Conservation (phyloP, 2,113 vertebrate genomes). For the Atrichornis clamosus region DNA sequence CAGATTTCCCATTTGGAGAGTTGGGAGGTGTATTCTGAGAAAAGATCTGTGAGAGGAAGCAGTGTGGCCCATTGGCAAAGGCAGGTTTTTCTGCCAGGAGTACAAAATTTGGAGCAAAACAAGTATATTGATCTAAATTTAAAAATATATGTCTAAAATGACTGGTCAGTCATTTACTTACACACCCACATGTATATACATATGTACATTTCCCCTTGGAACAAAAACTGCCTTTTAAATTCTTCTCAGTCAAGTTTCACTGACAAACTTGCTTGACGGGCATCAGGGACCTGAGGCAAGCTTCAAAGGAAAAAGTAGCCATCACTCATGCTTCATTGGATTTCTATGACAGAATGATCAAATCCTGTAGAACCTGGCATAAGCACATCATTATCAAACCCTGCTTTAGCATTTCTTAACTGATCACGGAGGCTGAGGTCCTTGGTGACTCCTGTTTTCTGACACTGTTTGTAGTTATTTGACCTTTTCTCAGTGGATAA, state of each 20-base stretch:
- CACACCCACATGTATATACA: neutral
- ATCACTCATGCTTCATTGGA: constrained; percentile 85
- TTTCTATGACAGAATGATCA: constrained; percentile 86
- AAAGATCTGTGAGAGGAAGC: neutral
- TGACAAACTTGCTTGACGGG: constrained; percentile 80
- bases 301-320: constrained; percentile 77
- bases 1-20: constrained; percentile 40
- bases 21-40: neutral
- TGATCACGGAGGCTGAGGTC: constrained; percentile 77
- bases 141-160: neutral
- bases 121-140: neutral
- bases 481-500: constrained; percentile 98
- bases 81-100: neutral
- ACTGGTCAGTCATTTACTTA: neutral
- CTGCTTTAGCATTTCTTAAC: constrained; percentile 83
- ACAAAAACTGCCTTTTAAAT: constrained; percentile 72
- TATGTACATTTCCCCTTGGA: constrained; percentile 46
- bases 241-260: constrained; percentile 77
- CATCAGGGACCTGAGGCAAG: constrained; percentile 76
- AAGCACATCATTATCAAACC: constrained; percentile 85
- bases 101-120: neutral
- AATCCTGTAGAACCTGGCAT: constrained; percentile 80
- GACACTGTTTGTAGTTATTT: constrained; percentile 91
- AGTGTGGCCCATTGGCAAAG: neutral
- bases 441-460: constrained; percentile 82